Evolutionary conservation across 2,113 vertebrate species (phyloP), one percentile per base, ranked within the genome.

Genomic region (Cranoglanis bouderius): DNA sequence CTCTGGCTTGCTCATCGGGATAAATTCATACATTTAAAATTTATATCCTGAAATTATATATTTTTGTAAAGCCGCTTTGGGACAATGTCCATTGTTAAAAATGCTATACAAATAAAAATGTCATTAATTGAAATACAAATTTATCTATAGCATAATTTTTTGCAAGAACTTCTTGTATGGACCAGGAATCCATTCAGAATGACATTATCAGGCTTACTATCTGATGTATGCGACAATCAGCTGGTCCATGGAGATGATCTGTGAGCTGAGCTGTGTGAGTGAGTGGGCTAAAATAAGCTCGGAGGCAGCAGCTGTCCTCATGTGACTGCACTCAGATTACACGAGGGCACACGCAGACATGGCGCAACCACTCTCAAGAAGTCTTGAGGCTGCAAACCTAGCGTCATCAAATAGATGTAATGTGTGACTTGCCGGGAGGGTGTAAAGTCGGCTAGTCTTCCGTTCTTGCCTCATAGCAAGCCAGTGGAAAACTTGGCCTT

Each of bases 271-370:
- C 85, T 59, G 51, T 7, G 38, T 46, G 18, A 75, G 51, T 32
- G 87, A 84, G 67, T 21, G 65, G 70, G 38, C 87, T 88, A 77
- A 84, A 88, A 77, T 84, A 84, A 88, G 70, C 81, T 35, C 1
- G 16, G n/a, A 87, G 55, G 32, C 61, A 84, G 81, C 38, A 59
- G 82, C 70, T 84, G 87, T 88, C 82, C 87, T 88, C 61, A 74
- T 82, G 63, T 88, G 82, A 84, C 67, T 35, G 81, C 53, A 19
- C 81, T 84, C 67, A 14, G 67, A 63, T 84, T 77, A 84, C 87
- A 65, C 55, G 53, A 75, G 53, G 53, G 59, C 53, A 49, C 43
- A 13, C n/a, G 38, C 43, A 5, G 9, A 53, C 40, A 53, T 4
- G 21, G 14, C 6, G 19, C n/a, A 72, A 38, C 2, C 57, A 1